These are phyloP conservation scores for Kradibia gibbosae DNA, from an alignment of 1,140 invertebrate species.

Conservation along the genomic window DNA sequence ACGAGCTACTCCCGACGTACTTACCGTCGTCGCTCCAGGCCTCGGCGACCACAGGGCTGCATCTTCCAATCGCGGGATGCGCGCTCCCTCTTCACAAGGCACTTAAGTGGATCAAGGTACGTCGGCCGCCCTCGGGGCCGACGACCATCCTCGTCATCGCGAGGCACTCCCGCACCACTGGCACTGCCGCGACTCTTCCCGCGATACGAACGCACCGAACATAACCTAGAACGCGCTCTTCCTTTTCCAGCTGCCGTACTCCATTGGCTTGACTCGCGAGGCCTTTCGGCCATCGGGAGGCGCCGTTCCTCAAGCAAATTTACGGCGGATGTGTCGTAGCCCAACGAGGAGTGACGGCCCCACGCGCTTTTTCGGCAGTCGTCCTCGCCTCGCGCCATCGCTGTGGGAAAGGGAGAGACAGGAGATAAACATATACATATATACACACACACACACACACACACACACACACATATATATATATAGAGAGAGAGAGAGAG, in stretches of 20 bases:
- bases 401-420: neutral
- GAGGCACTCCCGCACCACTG: conserved; percentile 32
- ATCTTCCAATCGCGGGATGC: conserved; percentile 5
- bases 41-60: neutral
- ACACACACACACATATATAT: too few relatives aligned
- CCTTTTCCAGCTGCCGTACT: conserved; percentile 43
- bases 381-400: neutral
- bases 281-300: neutral
- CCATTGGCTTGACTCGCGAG: neutral
- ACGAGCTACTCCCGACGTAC: neutral
- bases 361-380: conserved; percentile 6
- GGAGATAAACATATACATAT: neutral
- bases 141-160: conserved; percentile 9
- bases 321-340: conserved; percentile 4
- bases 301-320: conserved; percentile 9
- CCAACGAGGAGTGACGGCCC: neutral
- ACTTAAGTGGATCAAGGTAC: conserved; percentile 6
- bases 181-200: conserved; percentile 1
- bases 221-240: conserved; percentile 47
- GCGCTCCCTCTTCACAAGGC: conserved; percentile 1
- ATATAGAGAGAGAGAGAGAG: conserved; percentile 6
- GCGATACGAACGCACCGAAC: conserved; percentile 23
- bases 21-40: conserved; percentile 10
- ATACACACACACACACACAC: neutral
- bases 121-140: neutral